Conservation (phyloP, 2,113 vertebrate species). For the Pardalotus punctatus region DNA sequence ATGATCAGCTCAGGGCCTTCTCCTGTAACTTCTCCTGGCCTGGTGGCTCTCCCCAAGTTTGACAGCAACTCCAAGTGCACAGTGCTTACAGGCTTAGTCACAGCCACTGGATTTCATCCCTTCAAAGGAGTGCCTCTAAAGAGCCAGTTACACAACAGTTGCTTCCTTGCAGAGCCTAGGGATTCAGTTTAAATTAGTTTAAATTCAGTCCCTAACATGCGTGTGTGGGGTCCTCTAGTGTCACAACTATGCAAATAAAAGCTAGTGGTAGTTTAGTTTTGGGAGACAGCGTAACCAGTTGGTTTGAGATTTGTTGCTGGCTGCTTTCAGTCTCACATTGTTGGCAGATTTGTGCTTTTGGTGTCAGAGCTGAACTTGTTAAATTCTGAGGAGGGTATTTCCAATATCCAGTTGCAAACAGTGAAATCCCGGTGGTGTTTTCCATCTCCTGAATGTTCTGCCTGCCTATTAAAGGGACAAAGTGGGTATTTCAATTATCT, state of each 20-base stretch:
- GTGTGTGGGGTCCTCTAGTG: slow-evolving; percentile 36
- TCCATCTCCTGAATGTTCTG: not conserved
- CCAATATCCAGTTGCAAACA: not conserved
- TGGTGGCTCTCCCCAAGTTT: not conserved
- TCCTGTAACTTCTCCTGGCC: not conserved
- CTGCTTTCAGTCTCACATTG: not conserved
- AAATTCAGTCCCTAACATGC: not conserved
- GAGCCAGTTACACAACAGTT: not conserved
- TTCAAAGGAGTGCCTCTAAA: not conserved
- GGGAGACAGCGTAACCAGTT: not conserved
- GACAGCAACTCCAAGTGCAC: not conserved
- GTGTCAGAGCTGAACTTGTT: not conserved
- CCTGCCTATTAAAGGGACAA: not conserved
- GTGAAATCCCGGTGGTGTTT: not conserved
- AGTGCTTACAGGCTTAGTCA: not conserved
- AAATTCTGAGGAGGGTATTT: not conserved
- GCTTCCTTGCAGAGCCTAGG: not conserved
- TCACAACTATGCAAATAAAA: slow-evolving; percentile 11
- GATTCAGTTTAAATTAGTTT: not conserved
- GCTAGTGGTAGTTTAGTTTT: not conserved
- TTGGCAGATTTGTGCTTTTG: not conserved
- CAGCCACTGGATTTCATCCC: not conserved
- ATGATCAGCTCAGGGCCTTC: not conserved
- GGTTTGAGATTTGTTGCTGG: not conserved
- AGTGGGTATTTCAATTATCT: slow-evolving; percentile 27